These are phyloP conservation scores for Melanerpes aurifrons DNA, from an alignment of 2,113 vertebrate species.

Conservation along the genomic window DNA sequence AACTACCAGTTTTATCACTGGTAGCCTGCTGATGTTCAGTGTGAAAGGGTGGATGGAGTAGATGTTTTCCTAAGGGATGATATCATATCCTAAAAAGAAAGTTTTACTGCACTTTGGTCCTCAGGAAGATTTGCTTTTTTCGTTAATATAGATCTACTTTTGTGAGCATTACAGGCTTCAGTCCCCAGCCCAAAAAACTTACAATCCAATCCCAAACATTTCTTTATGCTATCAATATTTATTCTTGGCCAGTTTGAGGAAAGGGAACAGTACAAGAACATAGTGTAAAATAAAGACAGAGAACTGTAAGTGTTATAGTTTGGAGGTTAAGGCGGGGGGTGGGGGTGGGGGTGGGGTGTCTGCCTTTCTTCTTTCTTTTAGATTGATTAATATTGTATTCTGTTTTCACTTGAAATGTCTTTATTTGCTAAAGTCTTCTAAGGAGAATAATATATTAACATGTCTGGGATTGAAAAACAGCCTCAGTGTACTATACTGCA, in stretches of 20 bases:
- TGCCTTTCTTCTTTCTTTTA: neutral
- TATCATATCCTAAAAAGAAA: neutral
- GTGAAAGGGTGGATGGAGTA: neutral
- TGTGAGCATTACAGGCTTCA: slow-evolving; percentile 12
- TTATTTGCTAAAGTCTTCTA: slow-evolving; percentile 13
- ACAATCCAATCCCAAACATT: neutral
- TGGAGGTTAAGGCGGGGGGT: neutral
- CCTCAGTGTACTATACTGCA: neutral
- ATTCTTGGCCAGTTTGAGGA: neutral
- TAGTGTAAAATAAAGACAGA: neutral
- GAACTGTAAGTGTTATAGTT: neutral
- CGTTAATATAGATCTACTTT: neutral
- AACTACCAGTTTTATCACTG: neutral
- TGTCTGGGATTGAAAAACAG: slow-evolving; percentile 22
- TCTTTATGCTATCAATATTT: neutral
- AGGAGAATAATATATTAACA: slow-evolving; percentile 12
- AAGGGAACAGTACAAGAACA: neutral
- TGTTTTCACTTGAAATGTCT: neutral
- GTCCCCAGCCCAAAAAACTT: neutral
- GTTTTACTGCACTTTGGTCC: neutral
- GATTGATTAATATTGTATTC: neutral
- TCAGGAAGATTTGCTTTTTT: slow-evolving; percentile 3
- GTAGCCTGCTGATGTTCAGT: neutral
- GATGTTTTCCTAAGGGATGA: slow-evolving; percentile 12
- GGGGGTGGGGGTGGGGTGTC: neutral